Percentiles rank a stretch among this genome's conserved stretches.
phyloP scores from a whole-genome alignment of 2,797 vertebrate species.

The Iguana delicatissima region DNA sequence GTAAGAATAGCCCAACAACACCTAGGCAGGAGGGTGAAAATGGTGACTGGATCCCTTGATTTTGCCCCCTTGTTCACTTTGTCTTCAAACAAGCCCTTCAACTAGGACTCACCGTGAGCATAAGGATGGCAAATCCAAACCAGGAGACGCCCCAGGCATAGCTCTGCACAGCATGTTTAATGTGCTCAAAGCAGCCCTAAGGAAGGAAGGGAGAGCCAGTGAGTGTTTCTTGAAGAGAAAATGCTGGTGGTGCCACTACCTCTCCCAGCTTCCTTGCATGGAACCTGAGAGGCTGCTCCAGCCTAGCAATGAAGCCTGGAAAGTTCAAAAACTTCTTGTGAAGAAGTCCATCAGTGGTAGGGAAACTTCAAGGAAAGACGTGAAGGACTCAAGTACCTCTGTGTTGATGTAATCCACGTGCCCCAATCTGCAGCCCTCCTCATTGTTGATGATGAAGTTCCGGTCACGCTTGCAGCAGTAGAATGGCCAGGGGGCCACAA shows the following conservation, averaged over 20 bases:
- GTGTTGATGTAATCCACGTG: constrained; percentile 65
- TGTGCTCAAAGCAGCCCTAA: constrained; percentile 84
- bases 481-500: constrained; percentile 77
- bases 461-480: constrained; percentile 77
- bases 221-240: not conserved
- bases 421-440: constrained; percentile 74
- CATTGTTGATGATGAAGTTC: constrained; percentile 72
- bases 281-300: not conserved
- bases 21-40: no score
- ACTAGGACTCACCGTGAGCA: constrained; percentile 81
- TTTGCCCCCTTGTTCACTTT: no score
- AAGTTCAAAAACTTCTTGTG: not conserved
- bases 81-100: not conserved
- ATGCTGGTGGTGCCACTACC: no score
- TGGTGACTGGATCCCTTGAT: no score
- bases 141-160: constrained; percentile 85
- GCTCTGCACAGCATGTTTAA: constrained; percentile 77
- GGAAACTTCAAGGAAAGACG: not conserved
- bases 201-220: not conserved
- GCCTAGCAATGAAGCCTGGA: not conserved
- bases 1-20: not conserved
- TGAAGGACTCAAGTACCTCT: constrained; percentile 52
- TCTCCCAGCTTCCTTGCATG: not conserved
- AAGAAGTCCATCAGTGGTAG: not conserved
- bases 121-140: constrained; percentile 86